Conservation (phyloP, 30 jellyfish, hydroid and myxozoan genomes). For the Chironex yamaguchii region DNA sequence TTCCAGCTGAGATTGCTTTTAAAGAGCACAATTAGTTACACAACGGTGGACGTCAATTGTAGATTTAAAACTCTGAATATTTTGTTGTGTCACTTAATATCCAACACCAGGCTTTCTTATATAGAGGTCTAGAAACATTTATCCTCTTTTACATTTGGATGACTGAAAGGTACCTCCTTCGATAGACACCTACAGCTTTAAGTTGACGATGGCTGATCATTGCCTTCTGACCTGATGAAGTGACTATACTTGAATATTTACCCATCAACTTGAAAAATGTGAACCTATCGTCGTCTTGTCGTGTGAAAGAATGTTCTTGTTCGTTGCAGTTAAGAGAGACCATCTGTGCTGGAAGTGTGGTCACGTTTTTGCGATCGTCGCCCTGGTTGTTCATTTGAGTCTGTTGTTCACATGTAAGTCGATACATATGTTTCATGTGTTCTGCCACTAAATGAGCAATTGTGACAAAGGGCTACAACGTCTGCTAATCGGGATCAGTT, state of each 20-base stretch:
- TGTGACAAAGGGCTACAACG: too few relatives aligned
- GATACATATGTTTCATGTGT: neutral
- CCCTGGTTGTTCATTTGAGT: neutral
- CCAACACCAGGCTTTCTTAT: too few relatives aligned
- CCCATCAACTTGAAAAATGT: too few relatives aligned
- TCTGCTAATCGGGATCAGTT: too few relatives aligned
- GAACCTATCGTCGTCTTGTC: too few relatives aligned
- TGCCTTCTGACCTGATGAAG: constrained; percentile 1
- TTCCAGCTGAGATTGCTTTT: neutral
- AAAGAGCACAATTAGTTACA: too few relatives aligned
- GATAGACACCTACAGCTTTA: neutral
- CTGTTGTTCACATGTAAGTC: neutral
- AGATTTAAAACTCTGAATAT: too few relatives aligned
- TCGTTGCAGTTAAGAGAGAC: too few relatives aligned
- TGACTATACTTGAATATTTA: too few relatives aligned
- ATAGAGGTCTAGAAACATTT: neutral
- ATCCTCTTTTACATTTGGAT: neutral
- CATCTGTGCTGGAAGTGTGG: neutral
- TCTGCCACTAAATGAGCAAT: neutral
- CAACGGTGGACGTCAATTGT: too few relatives aligned
- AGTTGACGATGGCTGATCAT: neutral
- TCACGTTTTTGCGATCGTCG: neutral
- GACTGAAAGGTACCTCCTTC: neutral
- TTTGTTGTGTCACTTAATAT: too few relatives aligned
- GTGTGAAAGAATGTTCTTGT: too few relatives aligned